These are phyloP conservation scores for Drosophila elegans DNA, from an alignment of 1,140 invertebrate genomes.

Conservation along the genomic window DNA sequence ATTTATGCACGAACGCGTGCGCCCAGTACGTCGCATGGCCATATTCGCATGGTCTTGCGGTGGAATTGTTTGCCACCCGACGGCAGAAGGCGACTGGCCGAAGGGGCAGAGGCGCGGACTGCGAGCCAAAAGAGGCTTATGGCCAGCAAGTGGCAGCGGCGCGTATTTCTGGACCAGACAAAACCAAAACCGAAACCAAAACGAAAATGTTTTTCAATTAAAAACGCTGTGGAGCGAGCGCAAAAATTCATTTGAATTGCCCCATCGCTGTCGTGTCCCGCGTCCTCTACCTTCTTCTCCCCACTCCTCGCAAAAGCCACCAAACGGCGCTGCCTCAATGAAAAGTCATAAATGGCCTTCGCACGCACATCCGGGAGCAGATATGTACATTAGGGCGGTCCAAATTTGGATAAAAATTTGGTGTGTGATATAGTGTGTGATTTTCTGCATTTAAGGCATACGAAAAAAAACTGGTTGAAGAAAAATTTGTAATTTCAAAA, in stretches of 20 bases:
- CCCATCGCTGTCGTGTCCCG: constrained; percentile 8
- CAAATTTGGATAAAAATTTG: too few relatives aligned
- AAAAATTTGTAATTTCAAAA: too few relatives aligned
- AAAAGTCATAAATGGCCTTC: constrained; percentile 66
- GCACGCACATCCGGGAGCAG: constrained; percentile 3
- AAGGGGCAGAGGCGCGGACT: constrained; percentile 6
- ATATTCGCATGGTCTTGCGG: constrained; percentile 48
- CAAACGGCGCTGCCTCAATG: constrained; percentile 35
- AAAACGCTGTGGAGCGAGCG: constrained; percentile 65
- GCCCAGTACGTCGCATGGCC: constrained; percentile 66
- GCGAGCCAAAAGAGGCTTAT: constrained; percentile 49
- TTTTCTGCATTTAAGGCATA: too few relatives aligned
- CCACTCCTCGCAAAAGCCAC: not conserved
- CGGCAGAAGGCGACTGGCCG: constrained; percentile 22
- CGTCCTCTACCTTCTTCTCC: not conserved
- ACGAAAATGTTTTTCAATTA: constrained; percentile 81
- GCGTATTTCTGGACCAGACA: constrained; percentile 39
- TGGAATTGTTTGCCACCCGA: constrained; percentile 66
- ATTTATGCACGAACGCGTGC: constrained; percentile 82
- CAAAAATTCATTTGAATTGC: constrained; percentile 76
- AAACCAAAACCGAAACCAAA: constrained; percentile 71
- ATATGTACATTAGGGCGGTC: not conserved
- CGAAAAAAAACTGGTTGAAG: too few relatives aligned
- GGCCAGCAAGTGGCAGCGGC: constrained; percentile 58
- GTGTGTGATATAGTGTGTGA: too few relatives aligned